Evolutionary conservation across 1,140 invertebrate species (phyloP), one percentile per base, ranked within the genome.

Genomic region (Drosophila nigrodunni): DNA sequence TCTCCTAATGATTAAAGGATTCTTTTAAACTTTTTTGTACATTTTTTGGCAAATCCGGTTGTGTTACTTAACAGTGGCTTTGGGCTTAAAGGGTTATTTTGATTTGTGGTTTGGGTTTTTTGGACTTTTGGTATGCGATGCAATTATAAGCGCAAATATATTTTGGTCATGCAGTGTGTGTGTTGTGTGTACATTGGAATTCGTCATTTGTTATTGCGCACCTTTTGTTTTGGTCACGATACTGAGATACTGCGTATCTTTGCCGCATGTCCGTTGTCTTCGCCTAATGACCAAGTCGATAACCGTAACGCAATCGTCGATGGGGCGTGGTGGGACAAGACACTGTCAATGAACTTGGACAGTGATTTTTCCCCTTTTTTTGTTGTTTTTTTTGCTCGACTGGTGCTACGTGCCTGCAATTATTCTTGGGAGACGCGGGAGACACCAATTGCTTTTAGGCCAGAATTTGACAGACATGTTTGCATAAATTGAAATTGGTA

Each of bases 331-430:
- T 78, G 13, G 25, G 65, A 46, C 65, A 57, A 68, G 55, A 67
- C 50, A 66, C 50, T 87, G 83, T 89, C 83, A 87, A 88, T 87
- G 83, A 87, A 87, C 83, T 87, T 86, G 59, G 66, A 52, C 25
- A 30, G 25, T 30, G 25, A 30, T 30, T 30, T 30, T 30, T 30
- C 3, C 25, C 25, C 47, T 54, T 37, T 15, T 58, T n/a, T n/a
- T n/a, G n/a, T n/a, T n/a, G n/a, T n/a, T 37, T 61, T 37, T 61
- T 57, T 43, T 35, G 49, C 60, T 58, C 54, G 13, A 8, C 54
- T 34, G 3, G 49, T 50, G 55, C 46, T 80, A 88, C 83, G 83
- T 88, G 85, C 80, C 60, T 77, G 83, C 83, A 83, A 88, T 87
- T 87, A 83, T 89, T 89, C 85, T 87, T 65, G 39, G 30, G 39